Evolutionary conservation across 1,140 invertebrate species (phyloP), one percentile per base, ranked within the genome.

Genomic region (Aplysia californica): DNA sequence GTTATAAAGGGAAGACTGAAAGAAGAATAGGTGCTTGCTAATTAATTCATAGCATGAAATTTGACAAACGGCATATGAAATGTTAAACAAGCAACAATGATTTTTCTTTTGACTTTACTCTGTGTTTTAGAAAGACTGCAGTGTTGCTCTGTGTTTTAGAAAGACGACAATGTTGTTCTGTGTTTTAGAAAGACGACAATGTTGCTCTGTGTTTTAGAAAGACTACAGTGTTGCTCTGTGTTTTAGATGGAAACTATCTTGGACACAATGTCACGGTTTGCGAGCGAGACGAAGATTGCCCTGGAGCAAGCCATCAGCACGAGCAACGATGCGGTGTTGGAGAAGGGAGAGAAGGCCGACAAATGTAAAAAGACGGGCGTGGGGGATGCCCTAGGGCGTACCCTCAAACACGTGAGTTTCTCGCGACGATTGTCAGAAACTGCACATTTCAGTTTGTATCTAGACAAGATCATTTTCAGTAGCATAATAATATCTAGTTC

Each of bases 271-370:
- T 91, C 90, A 35, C 83, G 85, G 33, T 85, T 92, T 77, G 85
- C 91, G 29, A 87, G 88, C n/a, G 91, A 92, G 79, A 88, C 91
- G 18, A 91, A 92, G 84, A 85, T 87, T 55, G 90, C 91, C 23
- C 82, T 93, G 36, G 91, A 92, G 84, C 89, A 91, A 82, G 92
- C 92, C 38, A 91, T 92, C 61, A 88, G 87, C 77, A 82, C 89
- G 20, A 89, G 88, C 36, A 88, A 90, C 66, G 81, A 83, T 6
- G 80, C 83, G 15, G 81, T 80, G 10, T 50, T 33, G 18, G 80
- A 83, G 58, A 81, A 80, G 59, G 61, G 65, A 41, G 80, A 75
- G 2, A 76, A 76, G 36, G 23, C 59, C 44, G 79, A 80, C 75
- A 80, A 83, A 56, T 76, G 50, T 56, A 79, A 77, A 66, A 70